Evolutionary conservation across 37 sponge, comb jelly and placozoan species (phyloP), one percentile per base, ranked within the genome.

Genomic region (Cliona cf. orientalis): DNA sequence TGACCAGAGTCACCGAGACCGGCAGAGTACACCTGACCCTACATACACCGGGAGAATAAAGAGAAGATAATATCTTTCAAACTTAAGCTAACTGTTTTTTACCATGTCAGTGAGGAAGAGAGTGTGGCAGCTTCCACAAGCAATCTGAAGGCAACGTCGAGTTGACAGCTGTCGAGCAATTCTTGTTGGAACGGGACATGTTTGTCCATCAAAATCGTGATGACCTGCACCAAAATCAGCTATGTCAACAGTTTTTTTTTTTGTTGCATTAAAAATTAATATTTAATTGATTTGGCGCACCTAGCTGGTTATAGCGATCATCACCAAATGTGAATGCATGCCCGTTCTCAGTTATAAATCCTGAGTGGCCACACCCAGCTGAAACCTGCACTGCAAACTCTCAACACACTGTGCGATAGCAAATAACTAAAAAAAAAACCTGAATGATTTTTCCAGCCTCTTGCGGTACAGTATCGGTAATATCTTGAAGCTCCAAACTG

Each of bases 1-100:
- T 90, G 90, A 28, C 90, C 90, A 1, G 80, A 74, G 40, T 90
- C 90, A 29, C 90, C 90, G 42, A 75, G 73, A 3, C 90, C 90
- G 39, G 66, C 69, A 33, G 58, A 42, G 42, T 79, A 90, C 64
- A 90, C 85, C 26, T 80, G 71, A 11, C 90, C 90, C 90, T 90
- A 36, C 31, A 59, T 22, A 66, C 21, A 37, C 3, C 33, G 38
- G 36, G 28, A 75, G 41, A 32, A 4, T 58, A 31, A 58, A 4
- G 21, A 60, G 3, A 72, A 4, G 6, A 12, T 7, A 34, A 68
- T 17, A 41, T 26, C 26, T 3, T 65, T 28, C 46, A 65, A 42
- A 21, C 25, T 17, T 9, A n/a, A 12, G n/a, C 7, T 14, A 63
- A 26, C 3, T 17, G 19, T 21, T 33, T 2, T 66, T 43, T 74